Base-by-base conservation (phyloP, 2,113 vertebrate genomes). In the Callipepla californica region DNA sequence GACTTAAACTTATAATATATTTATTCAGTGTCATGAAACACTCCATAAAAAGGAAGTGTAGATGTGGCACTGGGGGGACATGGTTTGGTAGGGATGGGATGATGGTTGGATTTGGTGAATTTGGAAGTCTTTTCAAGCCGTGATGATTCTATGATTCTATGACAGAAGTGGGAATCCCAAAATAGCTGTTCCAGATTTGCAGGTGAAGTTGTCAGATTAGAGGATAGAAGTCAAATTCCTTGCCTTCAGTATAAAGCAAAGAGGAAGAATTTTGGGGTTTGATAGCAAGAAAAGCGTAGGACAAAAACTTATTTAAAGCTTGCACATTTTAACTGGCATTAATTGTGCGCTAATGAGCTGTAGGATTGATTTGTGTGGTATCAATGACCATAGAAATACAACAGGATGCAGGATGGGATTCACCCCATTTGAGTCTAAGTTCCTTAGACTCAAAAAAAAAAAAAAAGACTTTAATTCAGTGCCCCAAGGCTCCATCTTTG, bases 371-470 rank as follows among this genome's bases (percentile, higher is more conserved):
- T 57, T 79, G 70, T 91, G 67, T 20, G 40, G 26, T 66, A 70
- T 55, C 86, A 85, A 82, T 79, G 66, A 79, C 48, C 79, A 5
- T n/a, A 82, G 74, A 89, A 92, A 68, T n/a, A 85, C 30, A 40
- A 81, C 57, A 67, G 42, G 65, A 55, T 2, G 9, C 34, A 65
- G 34, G 51, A 34, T 72, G 66, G 14, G 4, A 30, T 78, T 78
- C 50, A 74, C 80, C 59, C 21, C 45, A 26, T 44, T 19, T 51
- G 28, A 75, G 19, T 80, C 22, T 69, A 57, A 69, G 61, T 25
- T 13, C 42, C 30, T 45, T 7, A 22, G 6, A 20, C 48, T 50
- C 23, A 63, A 66, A 83, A 82, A 73, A 21, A 82, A 73, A 21
- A 10, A 26, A 82, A 45, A 76, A 73, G 44, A 68, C 44, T 87